A percentile compares a stretch with the other conserved stretches of the same genome.
These are phyloP conservation scores for Beris chalybata DNA, from an alignment of 2,888 invertebrate species.

Conservation along the genomic window DNA sequence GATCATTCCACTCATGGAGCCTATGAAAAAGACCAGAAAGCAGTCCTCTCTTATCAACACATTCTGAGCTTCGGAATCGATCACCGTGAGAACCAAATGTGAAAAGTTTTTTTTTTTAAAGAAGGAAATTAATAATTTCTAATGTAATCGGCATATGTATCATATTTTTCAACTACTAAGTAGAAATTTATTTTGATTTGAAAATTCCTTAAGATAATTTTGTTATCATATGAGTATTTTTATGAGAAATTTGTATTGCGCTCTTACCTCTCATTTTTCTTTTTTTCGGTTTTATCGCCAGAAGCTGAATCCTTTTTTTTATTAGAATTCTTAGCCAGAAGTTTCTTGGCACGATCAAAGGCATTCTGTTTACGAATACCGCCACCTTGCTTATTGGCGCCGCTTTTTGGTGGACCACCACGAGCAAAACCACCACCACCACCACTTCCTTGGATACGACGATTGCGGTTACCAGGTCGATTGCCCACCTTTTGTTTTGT, in stretches of 20 bases:
- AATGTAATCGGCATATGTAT: not conserved
- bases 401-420: constrained; percentile 53
- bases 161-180: constrained; percentile 2
- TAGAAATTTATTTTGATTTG: constrained; percentile 18
- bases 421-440: constrained; percentile 54
- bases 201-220: constrained; percentile 2
- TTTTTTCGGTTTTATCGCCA: constrained; percentile 52
- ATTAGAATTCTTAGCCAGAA: constrained; percentile 58
- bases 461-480: constrained; percentile 54
- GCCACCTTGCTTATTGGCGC: constrained; percentile 45
- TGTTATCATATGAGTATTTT: constrained; percentile 22
- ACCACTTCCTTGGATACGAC: constrained; percentile 52
- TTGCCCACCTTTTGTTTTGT: constrained; percentile 53
- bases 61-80: constrained; percentile 16
- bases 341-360: constrained; percentile 58
- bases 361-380: constrained; percentile 59
- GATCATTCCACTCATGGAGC: constrained; percentile 23
- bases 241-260: constrained; percentile 40
- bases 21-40: constrained; percentile 19
- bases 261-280: constrained; percentile 58
- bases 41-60: constrained; percentile 25
- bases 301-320: constrained; percentile 56
- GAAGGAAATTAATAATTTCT: too few species aligned
- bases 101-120: constrained; percentile 3
- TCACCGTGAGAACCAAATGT: too few species aligned